Percentiles rank a stretch among this genome's conserved stretches.
Conservation (phyloP, 2,888 invertebrate species). For the Aethes cnicana region DNA sequence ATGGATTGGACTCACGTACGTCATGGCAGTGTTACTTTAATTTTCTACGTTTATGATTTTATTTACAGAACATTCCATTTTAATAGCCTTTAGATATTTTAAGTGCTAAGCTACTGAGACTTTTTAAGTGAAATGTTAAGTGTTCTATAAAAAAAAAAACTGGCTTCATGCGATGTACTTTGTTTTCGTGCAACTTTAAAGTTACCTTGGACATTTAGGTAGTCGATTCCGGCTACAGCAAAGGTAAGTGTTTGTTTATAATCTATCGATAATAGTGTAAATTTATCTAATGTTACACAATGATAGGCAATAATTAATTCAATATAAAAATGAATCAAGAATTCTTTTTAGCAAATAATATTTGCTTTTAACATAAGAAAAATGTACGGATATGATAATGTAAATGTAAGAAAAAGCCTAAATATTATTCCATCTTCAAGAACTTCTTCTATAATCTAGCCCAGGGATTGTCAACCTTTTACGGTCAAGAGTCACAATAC, state of each 20-base stretch:
- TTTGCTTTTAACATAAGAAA: too few species aligned
- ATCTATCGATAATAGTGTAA: neutral
- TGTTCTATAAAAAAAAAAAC: neutral
- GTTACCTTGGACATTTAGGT: slow-evolving; percentile 5
- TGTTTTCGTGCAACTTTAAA: slow-evolving; percentile 19
- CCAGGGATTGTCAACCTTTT: too few species aligned
- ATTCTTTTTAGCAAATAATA: too few species aligned
- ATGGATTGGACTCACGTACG: slow-evolving; percentile 5
- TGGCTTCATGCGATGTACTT: slow-evolving; percentile 16
- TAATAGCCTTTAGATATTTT: slow-evolving; percentile 1
- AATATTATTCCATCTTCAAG: too few species aligned
- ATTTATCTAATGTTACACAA: neutral
- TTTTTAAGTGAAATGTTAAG: slow-evolving; percentile 10
- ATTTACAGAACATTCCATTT: slow-evolving; percentile 22
- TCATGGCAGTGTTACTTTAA: slow-evolving; percentile 19
- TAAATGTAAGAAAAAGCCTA: too few species aligned
- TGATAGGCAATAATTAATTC: too few species aligned
- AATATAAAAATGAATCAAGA: too few species aligned
- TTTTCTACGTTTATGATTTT: slow-evolving; percentile 24
- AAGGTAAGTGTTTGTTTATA: slow-evolving; percentile 4
- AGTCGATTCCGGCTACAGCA: neutral
- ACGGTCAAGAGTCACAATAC: too few species aligned
- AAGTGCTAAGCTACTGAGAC: neutral
- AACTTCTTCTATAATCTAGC: too few species aligned
- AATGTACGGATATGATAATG: too few species aligned